These are phyloP conservation scores for Sminthopsis crassicaudata DNA, from an alignment of 2,113 vertebrate genomes.

Conservation along the genomic window DNA sequence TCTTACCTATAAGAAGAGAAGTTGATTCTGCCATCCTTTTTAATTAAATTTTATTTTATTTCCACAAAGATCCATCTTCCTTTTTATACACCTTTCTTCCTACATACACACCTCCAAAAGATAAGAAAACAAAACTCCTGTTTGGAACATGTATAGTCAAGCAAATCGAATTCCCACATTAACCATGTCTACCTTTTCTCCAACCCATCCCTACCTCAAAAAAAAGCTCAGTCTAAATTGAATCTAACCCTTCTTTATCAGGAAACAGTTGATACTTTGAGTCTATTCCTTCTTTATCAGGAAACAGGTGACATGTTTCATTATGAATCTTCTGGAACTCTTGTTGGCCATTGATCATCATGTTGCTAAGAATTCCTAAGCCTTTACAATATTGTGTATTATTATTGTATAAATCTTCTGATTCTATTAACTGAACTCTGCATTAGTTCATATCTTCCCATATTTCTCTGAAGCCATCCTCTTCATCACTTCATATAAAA, in stretches of 20 bases:
- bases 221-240: neutral
- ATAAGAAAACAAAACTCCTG: neutral
- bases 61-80: neutral
- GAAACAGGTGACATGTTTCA: neutral
- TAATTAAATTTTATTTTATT: neutral
- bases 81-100: neutral
- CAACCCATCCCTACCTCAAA: neutral
- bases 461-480: neutral
- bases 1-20: neutral
- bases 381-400: neutral
- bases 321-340: neutral
- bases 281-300: neutral
- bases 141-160: neutral
- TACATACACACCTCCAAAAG: neutral
- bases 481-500: neutral
- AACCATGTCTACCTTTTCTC: neutral
- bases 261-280: neutral
- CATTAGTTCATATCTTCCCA: neutral
- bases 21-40: neutral
- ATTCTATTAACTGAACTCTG: neutral
- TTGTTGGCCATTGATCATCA: neutral
- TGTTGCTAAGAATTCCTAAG: neutral
- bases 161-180: neutral
- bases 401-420: neutral
- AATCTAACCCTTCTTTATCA: neutral